Base-by-base conservation (phyloP, 1,140 invertebrate species). In the Drosophila nebulosa region DNA sequence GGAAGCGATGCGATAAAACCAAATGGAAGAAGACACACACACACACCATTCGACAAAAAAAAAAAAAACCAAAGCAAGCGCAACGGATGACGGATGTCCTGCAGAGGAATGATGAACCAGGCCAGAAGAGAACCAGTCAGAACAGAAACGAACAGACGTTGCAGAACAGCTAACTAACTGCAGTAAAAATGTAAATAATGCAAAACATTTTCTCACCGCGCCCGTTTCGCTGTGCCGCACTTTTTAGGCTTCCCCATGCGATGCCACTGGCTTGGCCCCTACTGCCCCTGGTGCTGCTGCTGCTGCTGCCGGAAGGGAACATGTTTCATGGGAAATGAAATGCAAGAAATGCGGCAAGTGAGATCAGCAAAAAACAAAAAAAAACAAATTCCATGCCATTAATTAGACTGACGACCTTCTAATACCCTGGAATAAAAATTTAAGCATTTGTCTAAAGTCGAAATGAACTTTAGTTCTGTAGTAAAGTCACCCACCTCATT, bases 1-100 rank as follows among this genome's bases (percentile, higher is more conserved):
- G 80, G 80, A 84, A 84, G 81, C 83, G 69, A 86, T 81, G 81
- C 83, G 83, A 86, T 86, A 86, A 85, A 85, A 74, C 69, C 66
- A 74, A 79, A 42, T n/a, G 24, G 39, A 79, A 66, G 21, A 24
- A 61, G 35, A 51, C 57, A 58, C 46, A 30, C n/a, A 61, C 26
- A 30, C 27, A 30, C 10, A 21, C 32, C 10, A 68, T 1, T 2
- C 2, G 7, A 5, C 30, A 1, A 53, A 51, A 36, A n/a, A 58
- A 21, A 57, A 57, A 35, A 51, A 67, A 76, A 74, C 71, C 73
- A 85, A 86, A 80, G 79, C 77, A 84, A 86, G 77, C 81, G 80
- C 60, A 73, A 86, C 73, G 73, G 80, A 88, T 88, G 71, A 86
- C 81, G 77, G 77, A 85, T 84, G 80, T 85, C 80, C 80, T 85